Conservation (phyloP, 2,797 vertebrate genomes). For the Tenualosa thibaudeaui region DNA sequence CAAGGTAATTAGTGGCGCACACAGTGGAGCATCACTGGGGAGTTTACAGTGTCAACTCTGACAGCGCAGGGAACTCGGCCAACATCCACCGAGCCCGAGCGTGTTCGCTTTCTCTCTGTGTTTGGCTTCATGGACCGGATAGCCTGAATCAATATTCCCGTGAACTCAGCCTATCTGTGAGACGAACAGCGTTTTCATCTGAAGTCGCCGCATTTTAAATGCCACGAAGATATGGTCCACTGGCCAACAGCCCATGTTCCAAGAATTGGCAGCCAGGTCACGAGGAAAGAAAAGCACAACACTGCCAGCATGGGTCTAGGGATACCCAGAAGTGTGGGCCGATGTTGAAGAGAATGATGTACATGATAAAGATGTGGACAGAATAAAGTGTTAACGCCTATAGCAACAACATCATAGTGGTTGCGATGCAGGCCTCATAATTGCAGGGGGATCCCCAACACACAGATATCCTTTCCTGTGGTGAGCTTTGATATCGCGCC, state of each 20-base stretch:
- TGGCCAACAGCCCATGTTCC: neutral
- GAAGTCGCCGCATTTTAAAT: neutral
- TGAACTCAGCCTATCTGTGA: neutral
- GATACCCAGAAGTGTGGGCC: neutral
- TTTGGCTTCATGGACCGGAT: neutral
- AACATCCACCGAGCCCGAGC: neutral
- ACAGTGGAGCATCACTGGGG: neutral
- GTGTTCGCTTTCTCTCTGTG: neutral
- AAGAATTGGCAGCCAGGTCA: neutral
- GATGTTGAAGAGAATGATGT: neutral
- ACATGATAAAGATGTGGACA: neutral
- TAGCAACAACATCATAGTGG: neutral
- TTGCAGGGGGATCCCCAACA: neutral
- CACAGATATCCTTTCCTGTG: neutral
- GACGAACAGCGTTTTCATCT: neutral
- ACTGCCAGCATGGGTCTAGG: neutral
- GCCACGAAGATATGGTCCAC: neutral
- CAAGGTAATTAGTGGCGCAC: neutral
- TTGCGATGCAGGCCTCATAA: neutral
- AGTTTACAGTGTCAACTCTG: conserved; percentile 6
- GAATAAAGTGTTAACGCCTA: neutral
- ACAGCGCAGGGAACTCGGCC: conserved; percentile 3
- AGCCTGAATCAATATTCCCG: neutral
- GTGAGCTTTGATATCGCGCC: neutral
- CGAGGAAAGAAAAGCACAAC: neutral